Base-by-base conservation (phyloP, 2,888 invertebrate genomes). In the Machimus rusticus region DNA sequence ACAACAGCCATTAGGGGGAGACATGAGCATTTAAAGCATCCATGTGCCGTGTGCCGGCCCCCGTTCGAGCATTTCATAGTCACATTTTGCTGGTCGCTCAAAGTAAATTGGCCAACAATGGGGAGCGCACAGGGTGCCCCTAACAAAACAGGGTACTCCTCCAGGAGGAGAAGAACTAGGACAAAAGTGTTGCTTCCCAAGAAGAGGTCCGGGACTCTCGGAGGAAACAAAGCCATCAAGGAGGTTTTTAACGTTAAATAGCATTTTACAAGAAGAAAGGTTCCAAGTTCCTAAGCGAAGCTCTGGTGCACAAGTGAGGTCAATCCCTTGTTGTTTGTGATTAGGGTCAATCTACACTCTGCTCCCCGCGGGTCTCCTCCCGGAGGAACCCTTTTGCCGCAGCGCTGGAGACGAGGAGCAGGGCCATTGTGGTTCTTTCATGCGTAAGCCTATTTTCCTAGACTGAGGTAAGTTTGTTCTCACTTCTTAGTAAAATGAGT, bases 241-340 rank as follows among this genome's bases (percentile, higher is more conserved):
- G 66, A 34, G 51, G 16, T 57, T 82, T 82, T 82, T 82, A 57
- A 82, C 28, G 57, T 81, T 81, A 81, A 81, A 82, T 57, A 82
- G 55, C 37, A 82, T 82, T 82, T 82, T 57, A 57, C 39, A 82
- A 82, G 31, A 82, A 82, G 28, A 66, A 66, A 66, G 66, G 66
- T 12, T 23, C 28, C 23, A 12, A 66, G 66, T 66, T 55, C 55
- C 55, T 66, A 66, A 66, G 66, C 23, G 66, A 66, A 66, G 12
- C 66, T 66, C 66, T 66, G 57, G 57, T 57, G 34, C 34, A 82
- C 14, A 76, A 82, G 19, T 82, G 31, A 82, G 82, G 82, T 66
- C 82, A 57, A 82, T 57, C 66, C 82, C 82, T 66, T 82, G 57
- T 82, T 82, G 66, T 37, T 82, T 16, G 23, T 82, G 66, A 82